Evolutionary conservation across 2,797 vertebrate genomes (phyloP).

Genomic region (Liasis olivaceus): DNA sequence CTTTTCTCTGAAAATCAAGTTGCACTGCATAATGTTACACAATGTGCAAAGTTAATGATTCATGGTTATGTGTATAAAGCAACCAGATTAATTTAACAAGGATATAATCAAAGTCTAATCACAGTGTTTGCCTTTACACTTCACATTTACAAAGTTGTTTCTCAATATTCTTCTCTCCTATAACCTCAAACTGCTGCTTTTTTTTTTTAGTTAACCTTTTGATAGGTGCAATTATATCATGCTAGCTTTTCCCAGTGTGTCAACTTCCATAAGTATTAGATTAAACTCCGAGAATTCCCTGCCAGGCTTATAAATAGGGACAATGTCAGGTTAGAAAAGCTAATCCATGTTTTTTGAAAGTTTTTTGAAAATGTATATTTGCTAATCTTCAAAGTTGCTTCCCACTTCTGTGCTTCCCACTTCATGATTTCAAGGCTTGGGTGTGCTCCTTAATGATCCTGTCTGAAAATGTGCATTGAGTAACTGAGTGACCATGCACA

Average conservation of each 20-base stretch:
- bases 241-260: background rate
- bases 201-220: constrained; percentile 49
- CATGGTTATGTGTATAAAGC: background rate
- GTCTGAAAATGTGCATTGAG: background rate
- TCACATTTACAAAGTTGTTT: constrained; percentile 45
- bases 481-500: background rate
- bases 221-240: constrained; percentile 44
- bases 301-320: background rate
- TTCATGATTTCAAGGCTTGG: background rate
- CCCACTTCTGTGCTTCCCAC: background rate
- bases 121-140: constrained; percentile 16
- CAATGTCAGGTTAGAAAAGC: background rate
- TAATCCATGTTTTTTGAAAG: background rate
- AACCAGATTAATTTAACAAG: constrained; percentile 30
- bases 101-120: constrained; percentile 1
- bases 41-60: constrained; percentile 28
- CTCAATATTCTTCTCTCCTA: constrained; percentile 58
- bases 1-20: constrained; percentile 21
- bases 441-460: background rate
- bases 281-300: background rate
- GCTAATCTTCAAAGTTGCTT: background rate
- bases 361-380: background rate
- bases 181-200: constrained; percentile 46
- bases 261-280: background rate
- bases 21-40: constrained; percentile 25